phyloP scores from a whole-genome alignment of 2,888 invertebrate species.

The Carabus problematicus region DNA sequence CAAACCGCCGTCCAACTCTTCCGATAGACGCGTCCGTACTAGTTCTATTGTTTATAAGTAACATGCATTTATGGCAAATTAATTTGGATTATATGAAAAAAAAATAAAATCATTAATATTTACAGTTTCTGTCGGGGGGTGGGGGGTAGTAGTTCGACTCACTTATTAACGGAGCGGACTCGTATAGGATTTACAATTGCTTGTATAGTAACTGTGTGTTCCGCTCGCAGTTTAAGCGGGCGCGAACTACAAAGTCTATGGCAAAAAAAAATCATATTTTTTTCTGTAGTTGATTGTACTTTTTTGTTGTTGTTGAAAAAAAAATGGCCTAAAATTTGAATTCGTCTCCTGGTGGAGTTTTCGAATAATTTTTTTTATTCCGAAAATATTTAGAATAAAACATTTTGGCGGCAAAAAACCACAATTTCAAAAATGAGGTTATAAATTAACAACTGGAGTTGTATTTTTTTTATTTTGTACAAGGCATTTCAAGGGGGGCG shows the following conservation, averaged over 20 bases:
- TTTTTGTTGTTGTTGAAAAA: constrained; percentile 10
- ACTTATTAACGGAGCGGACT: background rate
- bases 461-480: constrained; percentile 22
- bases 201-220: constrained; percentile 34
- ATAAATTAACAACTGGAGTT: constrained; percentile 28
- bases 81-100: background rate
- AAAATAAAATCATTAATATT: constrained; percentile 45
- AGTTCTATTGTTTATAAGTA: background rate
- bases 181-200: constrained; percentile 30
- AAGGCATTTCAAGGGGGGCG: constrained; percentile 17
- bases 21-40: background rate
- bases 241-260: constrained; percentile 30
- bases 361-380: constrained; percentile 16
- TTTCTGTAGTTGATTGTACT: constrained; percentile 35
- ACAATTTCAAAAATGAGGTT: constrained; percentile 37
- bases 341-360: constrained; percentile 7
- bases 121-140: constrained; percentile 44
- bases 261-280: constrained; percentile 22
- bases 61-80: background rate
- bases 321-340: constrained; percentile 22
- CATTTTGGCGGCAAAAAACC: constrained; percentile 28
- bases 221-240: background rate
- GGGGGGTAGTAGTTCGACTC: constrained; percentile 34
- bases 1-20: no score
- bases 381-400: constrained; percentile 14